Evolutionary conservation across 2,797 vertebrate genomes (phyloP).

Genomic region (Syngnathus rostellatus): DNA sequence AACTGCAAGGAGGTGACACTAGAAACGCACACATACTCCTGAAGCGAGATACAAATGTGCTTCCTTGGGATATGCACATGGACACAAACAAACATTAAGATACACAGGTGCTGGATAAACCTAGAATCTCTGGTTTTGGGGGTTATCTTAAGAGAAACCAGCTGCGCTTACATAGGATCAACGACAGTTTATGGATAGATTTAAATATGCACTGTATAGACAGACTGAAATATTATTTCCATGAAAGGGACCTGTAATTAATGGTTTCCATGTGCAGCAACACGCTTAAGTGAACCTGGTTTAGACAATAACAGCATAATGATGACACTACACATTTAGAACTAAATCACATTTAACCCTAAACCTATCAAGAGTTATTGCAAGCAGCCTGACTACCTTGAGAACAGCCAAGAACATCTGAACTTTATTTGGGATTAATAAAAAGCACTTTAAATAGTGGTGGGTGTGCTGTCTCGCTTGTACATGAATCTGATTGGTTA

Average conservation of each 20-base stretch:
- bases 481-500: not conserved
- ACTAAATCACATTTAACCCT: not conserved
- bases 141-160: slow-evolving; percentile 65
- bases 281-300: no score
- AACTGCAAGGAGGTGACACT: slow-evolving; percentile 8
- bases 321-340: no score
- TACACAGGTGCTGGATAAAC: not conserved
- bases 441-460: not conserved
- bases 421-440: not conserved
- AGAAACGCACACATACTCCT: slow-evolving; percentile 7
- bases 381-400: not conserved
- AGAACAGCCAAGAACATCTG: not conserved
- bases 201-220: no score
- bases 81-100: slow-evolving; percentile 12
- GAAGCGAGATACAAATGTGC: not conserved
- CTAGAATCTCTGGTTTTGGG: slow-evolving; percentile 53
- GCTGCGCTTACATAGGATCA: slow-evolving; percentile 12
- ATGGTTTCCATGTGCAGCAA: no score
- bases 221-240: no score
- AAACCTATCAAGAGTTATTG: not conserved
- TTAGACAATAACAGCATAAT: no score
- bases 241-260: no score
- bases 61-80: slow-evolving; percentile 6
- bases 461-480: not conserved
- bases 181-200: not conserved